Evolutionary conservation across 2,797 vertebrate genomes (phyloP).

Genomic region (Pygocentrus nattereri): DNA sequence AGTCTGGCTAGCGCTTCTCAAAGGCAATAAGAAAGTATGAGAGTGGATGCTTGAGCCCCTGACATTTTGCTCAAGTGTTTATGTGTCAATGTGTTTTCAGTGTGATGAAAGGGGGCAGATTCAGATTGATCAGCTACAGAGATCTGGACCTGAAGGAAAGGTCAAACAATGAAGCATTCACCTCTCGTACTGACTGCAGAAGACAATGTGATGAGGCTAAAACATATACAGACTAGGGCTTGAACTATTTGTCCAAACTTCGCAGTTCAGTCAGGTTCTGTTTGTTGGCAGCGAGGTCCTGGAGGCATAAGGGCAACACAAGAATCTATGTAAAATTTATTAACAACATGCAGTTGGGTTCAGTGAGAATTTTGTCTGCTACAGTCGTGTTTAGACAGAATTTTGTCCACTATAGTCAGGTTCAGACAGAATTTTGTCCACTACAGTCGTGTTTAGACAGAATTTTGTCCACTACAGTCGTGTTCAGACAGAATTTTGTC

Average conservation of each 20-base stretch:
- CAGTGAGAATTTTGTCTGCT: background rate
- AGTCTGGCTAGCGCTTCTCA: conserved; percentile 3
- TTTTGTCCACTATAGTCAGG: background rate
- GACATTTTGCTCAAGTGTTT: conserved; percentile 5
- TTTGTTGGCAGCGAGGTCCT: no score
- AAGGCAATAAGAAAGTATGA: background rate
- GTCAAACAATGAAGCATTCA: conserved; percentile 5
- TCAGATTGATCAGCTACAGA: conserved; percentile 9
- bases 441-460: background rate
- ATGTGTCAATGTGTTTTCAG: background rate
- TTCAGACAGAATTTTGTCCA: background rate
- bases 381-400: background rate
- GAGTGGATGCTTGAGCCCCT: background rate
- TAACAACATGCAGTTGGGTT: background rate
- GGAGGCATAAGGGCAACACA: no score
- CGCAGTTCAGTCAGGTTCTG: no score
- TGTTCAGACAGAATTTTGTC: background rate
- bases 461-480: background rate
- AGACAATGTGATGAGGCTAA: background rate
- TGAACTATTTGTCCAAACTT: background rate
- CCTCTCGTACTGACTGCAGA: conserved; percentile 37
- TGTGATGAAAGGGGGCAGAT: conserved; percentile 6
- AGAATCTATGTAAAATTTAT: no score
- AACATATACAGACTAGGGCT: background rate
- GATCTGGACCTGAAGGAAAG: conserved; percentile 14